A percentile compares a stretch with the other conserved stretches of the same genome.
phyloP scores from a whole-genome alignment of 2,888 invertebrate genomes.

The Habrosyne pyritoides region DNA sequence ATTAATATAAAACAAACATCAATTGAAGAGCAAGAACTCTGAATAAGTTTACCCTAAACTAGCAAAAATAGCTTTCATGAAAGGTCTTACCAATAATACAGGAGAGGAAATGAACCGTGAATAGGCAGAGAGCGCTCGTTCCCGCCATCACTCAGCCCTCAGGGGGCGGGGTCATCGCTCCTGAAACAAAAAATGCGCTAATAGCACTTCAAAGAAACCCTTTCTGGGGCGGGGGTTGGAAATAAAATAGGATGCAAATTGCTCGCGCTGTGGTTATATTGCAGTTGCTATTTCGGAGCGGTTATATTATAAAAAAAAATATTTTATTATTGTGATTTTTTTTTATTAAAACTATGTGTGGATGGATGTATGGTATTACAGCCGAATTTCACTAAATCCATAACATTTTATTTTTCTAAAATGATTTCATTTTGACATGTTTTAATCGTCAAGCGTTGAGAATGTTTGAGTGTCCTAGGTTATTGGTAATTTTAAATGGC shows the following conservation, averaged over 20 bases:
- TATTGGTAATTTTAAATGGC: no score
- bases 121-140: conserved; percentile 64
- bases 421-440: no score
- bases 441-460: no score
- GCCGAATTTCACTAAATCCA: no score
- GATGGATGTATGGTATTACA: no score
- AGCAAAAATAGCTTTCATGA: not conserved
- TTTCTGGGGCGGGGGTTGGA: conserved; percentile 12
- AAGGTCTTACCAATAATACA: conserved; percentile 73
- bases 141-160: conserved; percentile 64
- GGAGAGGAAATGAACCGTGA: conserved; percentile 77
- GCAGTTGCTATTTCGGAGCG: not conserved
- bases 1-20: not conserved
- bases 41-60: not conserved
- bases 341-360: no score
- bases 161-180: conserved; percentile 61
- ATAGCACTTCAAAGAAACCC: conserved; percentile 37
- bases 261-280: not conserved
- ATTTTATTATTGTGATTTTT: no score
- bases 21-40: not conserved
- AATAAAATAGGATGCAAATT: not conserved
- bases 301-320: no score
- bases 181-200: conserved; percentile 72
- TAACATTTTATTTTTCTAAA: no score
- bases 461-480: no score